A percentile compares a stretch with the other conserved stretches of the same genome.
These are phyloP conservation scores for Thera britannica DNA, from an alignment of 2,888 invertebrate genomes.

Conservation along the genomic window DNA sequence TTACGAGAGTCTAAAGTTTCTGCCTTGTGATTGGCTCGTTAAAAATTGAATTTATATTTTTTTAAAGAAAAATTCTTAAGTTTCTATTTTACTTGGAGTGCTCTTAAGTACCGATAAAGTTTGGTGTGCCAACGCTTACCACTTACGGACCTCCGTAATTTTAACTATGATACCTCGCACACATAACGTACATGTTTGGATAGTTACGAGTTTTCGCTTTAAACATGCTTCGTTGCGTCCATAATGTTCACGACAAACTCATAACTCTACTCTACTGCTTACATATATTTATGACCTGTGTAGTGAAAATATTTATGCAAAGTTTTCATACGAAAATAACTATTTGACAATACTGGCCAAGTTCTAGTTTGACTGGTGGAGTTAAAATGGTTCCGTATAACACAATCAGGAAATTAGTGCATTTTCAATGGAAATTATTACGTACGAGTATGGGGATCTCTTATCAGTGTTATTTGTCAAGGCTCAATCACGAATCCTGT, in stretches of 20 bases:
- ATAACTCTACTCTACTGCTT: conserved; percentile 26
- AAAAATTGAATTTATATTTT: no score
- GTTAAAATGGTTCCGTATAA: no score
- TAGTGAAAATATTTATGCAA: conserved; percentile 31
- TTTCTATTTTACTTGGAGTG: not conserved
- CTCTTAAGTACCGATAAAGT: not conserved
- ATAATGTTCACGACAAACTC: conserved; percentile 33
- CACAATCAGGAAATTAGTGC: no score
- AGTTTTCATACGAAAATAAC: not conserved
- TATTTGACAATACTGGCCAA: not conserved
- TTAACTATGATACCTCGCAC: not conserved
- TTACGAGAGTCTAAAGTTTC: no score
- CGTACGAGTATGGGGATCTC: no score
- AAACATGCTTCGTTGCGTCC: conserved; percentile 31
- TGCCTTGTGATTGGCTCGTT: no score
- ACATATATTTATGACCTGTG: conserved; percentile 38
- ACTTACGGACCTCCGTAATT: not conserved
- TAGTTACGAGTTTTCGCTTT: conserved; percentile 22
- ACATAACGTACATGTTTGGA: conserved; percentile 8
- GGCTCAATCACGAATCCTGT: no score
- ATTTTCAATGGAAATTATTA: no score
- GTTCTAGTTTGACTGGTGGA: not conserved
- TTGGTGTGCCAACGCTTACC: not conserved
- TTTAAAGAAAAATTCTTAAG: not conserved
- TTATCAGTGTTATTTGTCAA: no score